Conservation (phyloP, 1,140 invertebrate genomes). For the Metaphire vulgaris region DNA sequence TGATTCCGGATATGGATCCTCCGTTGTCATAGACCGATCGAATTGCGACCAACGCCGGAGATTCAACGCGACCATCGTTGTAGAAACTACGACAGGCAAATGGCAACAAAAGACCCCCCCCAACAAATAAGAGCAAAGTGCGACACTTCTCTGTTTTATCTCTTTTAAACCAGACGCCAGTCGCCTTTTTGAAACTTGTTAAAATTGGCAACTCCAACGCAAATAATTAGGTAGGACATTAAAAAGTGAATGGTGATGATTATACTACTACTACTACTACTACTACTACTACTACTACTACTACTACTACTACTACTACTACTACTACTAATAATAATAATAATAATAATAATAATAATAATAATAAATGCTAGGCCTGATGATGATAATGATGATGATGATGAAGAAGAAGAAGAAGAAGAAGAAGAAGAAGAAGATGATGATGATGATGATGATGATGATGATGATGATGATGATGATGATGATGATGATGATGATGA, state of each 20-base stretch:
- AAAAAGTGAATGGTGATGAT: too few relatives aligned
- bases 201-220: too few relatives aligned
- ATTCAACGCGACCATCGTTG: slow-evolving; percentile 10
- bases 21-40: slow-evolving; percentile 33
- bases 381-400: background rate
- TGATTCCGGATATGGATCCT: slow-evolving; percentile 40
- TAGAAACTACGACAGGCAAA: slow-evolving; percentile 29
- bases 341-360: too few relatives aligned
- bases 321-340: too few relatives aligned
- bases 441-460: background rate
- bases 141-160: too few relatives aligned
- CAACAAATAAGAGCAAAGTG: background rate
- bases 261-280: too few relatives aligned
- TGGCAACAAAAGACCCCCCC: background rate
- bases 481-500: background rate
- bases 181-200: too few relatives aligned
- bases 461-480: background rate
- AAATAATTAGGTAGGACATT: too few relatives aligned
- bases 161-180: too few relatives aligned
- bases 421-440: background rate
- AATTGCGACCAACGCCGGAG: slow-evolving; percentile 36
- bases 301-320: too few relatives aligned
- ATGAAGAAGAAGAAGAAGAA: background rate
- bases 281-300: too few relatives aligned
- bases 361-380: too few relatives aligned